Conservation (phyloP, 37 sponge, comb jelly and placozoan genomes). For the Haliclona indistincta region DNA sequence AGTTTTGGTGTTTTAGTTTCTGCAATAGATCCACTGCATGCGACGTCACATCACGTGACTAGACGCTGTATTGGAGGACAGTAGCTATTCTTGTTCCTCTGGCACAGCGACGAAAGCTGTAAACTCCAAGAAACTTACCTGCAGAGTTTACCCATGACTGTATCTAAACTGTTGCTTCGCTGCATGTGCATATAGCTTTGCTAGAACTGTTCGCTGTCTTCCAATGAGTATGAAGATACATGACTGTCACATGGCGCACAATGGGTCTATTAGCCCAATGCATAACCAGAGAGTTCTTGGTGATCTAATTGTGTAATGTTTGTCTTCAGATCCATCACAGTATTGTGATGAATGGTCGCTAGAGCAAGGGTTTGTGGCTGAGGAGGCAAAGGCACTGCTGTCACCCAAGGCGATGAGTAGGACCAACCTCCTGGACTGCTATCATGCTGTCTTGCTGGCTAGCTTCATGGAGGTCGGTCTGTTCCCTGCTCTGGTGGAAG, state of each 20-base stretch:
- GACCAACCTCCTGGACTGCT: slow-evolving; percentile 65
- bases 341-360: slow-evolving; percentile 57
- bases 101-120: too few species aligned
- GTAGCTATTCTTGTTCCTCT: too few species aligned
- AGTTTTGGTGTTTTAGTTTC: too few species aligned
- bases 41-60: too few species aligned
- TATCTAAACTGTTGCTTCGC: too few species aligned
- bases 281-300: neutral
- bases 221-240: slow-evolving; percentile 4
- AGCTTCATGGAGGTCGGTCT: slow-evolving; percentile 39
- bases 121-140: too few species aligned
- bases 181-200: slow-evolving; percentile 1
- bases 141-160: too few species aligned
- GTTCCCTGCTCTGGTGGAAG: slow-evolving; percentile 30
- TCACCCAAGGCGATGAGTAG: slow-evolving; percentile 55
- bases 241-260: too few species aligned
- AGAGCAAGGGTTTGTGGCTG: slow-evolving; percentile 73
- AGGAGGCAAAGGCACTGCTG: slow-evolving; percentile 69
- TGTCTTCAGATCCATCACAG: slow-evolving; percentile 49
- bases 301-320: neutral
- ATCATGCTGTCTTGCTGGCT: slow-evolving; percentile 58
- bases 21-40: too few species aligned
- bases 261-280: neutral
- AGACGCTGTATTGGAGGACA: too few species aligned
- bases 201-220: neutral